phyloP scores from a whole-genome alignment of 2,113 vertebrate species.

The Panurus biarmicus region DNA sequence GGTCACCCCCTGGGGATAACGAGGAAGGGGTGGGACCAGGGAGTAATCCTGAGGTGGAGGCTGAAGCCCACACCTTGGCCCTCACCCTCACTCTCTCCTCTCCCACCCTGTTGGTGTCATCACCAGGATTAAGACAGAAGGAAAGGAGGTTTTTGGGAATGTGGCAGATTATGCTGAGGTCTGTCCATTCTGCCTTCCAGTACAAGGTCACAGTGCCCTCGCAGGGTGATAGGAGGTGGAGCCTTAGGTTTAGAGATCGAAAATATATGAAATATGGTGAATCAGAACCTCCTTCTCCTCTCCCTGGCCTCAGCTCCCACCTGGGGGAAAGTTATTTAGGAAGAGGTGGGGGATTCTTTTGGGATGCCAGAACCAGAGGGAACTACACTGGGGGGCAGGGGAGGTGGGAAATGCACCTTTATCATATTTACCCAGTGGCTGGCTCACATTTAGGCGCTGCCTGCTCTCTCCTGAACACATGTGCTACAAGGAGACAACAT shows the following conservation, averaged over 20 bases:
- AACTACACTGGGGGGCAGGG: accelerated
- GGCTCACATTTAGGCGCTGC: neutral
- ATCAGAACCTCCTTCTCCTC: neutral
- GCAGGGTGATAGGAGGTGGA: neutral
- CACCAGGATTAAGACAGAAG: neutral
- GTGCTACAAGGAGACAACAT: neutral
- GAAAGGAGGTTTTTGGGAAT: neutral
- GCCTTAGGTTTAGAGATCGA: accelerated
- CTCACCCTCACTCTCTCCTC: neutral
- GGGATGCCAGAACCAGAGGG: neutral
- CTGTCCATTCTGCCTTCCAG: accelerated
- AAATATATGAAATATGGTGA: neutral
- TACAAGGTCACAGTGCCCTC: neutral
- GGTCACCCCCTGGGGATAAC: accelerated
- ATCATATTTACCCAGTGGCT: neutral
- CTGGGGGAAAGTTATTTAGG: neutral
- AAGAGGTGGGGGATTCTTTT: neutral
- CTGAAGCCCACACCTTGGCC: neutral
- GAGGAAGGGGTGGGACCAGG: neutral
- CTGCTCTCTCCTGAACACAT: neutral
- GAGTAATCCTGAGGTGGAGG: neutral
- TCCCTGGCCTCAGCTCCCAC: neutral
- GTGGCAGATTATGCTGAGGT: neutral
- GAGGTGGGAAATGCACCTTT: neutral
- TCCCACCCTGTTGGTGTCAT: neutral